Conservation (phyloP, 2,797 vertebrate species). For the Tamandua tetradactyla region DNA sequence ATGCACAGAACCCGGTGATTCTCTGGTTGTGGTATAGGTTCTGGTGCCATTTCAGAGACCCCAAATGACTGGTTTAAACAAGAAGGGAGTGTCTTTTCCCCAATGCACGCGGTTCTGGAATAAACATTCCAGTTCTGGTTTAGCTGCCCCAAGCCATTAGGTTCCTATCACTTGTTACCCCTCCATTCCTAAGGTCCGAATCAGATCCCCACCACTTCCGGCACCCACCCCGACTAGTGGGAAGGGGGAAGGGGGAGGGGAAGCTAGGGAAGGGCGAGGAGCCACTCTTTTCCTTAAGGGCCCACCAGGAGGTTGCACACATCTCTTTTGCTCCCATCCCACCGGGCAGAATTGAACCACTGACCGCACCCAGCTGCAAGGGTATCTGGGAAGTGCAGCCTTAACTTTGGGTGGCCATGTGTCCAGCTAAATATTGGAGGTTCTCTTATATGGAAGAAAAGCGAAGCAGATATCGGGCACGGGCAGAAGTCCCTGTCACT, state of each 20-base stretch:
- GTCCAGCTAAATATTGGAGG: no score
- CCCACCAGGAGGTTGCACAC: background rate
- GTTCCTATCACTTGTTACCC: background rate
- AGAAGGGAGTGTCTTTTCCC: background rate
- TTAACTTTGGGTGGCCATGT: background rate
- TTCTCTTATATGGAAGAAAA: background rate
- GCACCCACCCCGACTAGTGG: rapidly evolving
- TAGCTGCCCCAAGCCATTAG: background rate
- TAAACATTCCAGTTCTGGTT: no score
- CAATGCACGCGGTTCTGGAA: background rate
- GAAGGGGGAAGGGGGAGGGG: background rate
- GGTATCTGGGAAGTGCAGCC: background rate
- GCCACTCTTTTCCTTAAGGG: background rate
- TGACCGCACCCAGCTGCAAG: background rate
- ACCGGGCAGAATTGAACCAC: background rate
- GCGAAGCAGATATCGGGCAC: background rate
- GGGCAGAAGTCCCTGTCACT: background rate
- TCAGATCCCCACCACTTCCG: background rate
- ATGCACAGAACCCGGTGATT: background rate
- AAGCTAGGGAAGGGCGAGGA: background rate
- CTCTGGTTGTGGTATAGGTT: background rate
- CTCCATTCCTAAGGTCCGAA: no score
- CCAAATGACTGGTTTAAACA: background rate
- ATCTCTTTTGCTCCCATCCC: background rate
- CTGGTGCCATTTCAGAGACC: background rate